These are phyloP conservation scores for Papilio aristodemus DNA, from an alignment of 1,140 invertebrate species.

Conservation along the genomic window DNA sequence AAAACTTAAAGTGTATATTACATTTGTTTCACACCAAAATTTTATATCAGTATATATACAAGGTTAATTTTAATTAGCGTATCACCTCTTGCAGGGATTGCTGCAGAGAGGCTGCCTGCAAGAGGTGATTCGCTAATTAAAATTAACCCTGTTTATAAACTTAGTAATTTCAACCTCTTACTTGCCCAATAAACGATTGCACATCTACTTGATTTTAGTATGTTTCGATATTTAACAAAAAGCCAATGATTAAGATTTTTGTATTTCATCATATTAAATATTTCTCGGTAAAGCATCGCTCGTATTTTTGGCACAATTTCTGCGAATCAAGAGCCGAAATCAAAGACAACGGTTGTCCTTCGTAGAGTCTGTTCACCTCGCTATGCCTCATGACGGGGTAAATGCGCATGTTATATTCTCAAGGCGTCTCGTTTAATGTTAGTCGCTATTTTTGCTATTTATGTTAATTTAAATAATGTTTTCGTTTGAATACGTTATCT, in stretches of 20 bases:
- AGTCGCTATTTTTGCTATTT: constrained; percentile 6
- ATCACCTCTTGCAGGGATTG: no score
- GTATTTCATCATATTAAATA: constrained; percentile 12
- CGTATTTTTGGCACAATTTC: constrained; percentile 21
- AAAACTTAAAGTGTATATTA: no score
- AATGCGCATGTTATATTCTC: constrained; percentile 14
- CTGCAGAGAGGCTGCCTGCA: no score
- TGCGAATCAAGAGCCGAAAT: constrained; percentile 21
- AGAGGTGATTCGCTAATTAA: no score
- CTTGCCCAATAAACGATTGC: neutral
- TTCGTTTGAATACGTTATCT: neutral
- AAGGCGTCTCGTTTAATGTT: neutral
- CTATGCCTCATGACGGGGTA: constrained; percentile 17
- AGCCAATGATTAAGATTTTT: neutral
- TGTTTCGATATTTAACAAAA: neutral
- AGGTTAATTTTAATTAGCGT: no score
- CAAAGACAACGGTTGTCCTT: constrained; percentile 22
- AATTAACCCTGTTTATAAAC: no score
- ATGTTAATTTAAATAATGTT: neutral
- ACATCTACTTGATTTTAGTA: neutral
- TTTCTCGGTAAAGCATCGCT: constrained; percentile 13
- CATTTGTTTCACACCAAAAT: no score
- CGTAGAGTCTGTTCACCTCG: constrained; percentile 28
- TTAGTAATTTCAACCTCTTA: no score
- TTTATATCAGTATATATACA: no score